These are phyloP conservation scores for Cephalopholis sonnerati DNA, from an alignment of 2,113 vertebrate genomes.

Conservation along the genomic window DNA sequence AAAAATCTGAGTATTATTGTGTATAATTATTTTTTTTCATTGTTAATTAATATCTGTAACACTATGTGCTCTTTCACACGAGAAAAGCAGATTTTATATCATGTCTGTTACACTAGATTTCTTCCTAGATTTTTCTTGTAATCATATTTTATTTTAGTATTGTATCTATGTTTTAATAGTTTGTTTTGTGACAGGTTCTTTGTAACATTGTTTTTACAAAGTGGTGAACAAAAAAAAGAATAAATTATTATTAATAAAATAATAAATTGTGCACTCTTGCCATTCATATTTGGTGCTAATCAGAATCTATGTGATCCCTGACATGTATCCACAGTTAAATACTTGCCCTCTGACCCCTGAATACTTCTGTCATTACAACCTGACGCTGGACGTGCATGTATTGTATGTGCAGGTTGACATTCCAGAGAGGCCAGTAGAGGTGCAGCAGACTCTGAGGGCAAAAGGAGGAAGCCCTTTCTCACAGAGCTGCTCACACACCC, in stretches of 20 bases:
- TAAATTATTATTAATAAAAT: background rate
- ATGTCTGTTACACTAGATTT: too few species aligned
- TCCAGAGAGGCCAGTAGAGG: conserved; percentile 69
- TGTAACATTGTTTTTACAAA: too few species aligned
- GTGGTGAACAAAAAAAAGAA: too few species aligned
- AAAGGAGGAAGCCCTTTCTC: conserved; percentile 73
- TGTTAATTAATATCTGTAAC: background rate
- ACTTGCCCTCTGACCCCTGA: conserved; percentile 40
- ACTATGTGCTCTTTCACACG: background rate
- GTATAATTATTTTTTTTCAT: background rate
- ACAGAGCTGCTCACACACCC: conserved; percentile 31
- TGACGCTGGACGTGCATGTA: conserved; percentile 49
- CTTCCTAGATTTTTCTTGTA: too few species aligned
- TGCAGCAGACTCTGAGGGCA: conserved; percentile 55
- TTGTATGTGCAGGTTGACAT: conserved; percentile 63
- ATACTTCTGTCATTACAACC: conserved; percentile 44
- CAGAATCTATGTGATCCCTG: conserved; percentile 21
- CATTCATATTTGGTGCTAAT: conserved; percentile 1
- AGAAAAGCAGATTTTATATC: too few species aligned
- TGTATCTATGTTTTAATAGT: too few species aligned
- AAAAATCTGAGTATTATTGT: background rate
- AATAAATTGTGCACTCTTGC: background rate
- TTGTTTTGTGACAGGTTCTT: too few species aligned
- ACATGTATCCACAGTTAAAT: conserved; percentile 28
- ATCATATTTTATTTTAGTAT: too few species aligned